Evolutionary conservation across 2,797 vertebrate genomes (phyloP).

Genomic region (Sebastes hopkinsi): DNA sequence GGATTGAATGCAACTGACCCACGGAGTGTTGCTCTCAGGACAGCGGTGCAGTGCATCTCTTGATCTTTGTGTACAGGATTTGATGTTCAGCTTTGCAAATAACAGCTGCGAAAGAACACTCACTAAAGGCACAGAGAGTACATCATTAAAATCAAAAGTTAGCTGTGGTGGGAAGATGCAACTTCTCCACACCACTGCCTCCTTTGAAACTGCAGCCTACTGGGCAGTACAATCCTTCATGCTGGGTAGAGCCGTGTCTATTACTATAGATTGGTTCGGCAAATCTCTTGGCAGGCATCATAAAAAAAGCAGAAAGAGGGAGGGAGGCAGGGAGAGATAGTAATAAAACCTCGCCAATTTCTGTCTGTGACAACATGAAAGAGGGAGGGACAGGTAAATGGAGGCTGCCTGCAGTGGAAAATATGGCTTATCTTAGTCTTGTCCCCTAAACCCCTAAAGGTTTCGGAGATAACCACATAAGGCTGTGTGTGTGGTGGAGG

Average conservation of each 20-base stretch:
- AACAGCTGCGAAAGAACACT: conserved; percentile 37
- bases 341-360: conserved; percentile 63
- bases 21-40: background rate
- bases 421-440: conserved; percentile 53
- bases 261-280: conserved; percentile 56
- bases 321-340: conserved; percentile 17
- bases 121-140: conserved; percentile 36
- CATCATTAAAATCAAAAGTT: conserved; percentile 70
- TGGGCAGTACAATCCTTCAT: conserved; percentile 57
- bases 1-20: background rate
- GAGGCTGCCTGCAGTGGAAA: conserved; percentile 39
- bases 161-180: conserved; percentile 32
- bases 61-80: conserved; percentile 34
- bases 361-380: conserved; percentile 60
- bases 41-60: background rate
- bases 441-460: conserved; percentile 37
- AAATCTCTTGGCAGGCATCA: conserved; percentile 54
- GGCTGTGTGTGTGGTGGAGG: conserved; percentile 20
- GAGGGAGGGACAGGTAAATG: conserved; percentile 52
- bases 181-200: conserved; percentile 51
- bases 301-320: conserved; percentile 11
- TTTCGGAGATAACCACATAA: conserved; percentile 50
- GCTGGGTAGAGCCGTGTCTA: conserved; percentile 49
- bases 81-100: conserved; percentile 48
- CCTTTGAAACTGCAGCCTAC: conserved; percentile 65